These are phyloP conservation scores for Netelia inedita DNA, from an alignment of 2,888 invertebrate genomes.

Conservation along the genomic window DNA sequence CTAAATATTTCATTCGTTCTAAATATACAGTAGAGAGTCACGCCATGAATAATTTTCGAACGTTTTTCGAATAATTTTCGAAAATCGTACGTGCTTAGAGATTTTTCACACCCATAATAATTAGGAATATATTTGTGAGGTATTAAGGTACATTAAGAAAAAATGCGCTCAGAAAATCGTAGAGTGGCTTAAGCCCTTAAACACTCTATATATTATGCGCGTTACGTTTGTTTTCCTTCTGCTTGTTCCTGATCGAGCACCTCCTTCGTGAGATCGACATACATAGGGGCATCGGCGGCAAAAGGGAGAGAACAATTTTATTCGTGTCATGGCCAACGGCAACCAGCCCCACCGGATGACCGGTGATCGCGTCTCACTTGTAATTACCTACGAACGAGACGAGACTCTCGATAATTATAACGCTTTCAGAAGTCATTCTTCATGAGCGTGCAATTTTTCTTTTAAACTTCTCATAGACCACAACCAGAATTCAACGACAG, in stretches of 20 bases:
- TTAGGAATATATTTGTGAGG: too few species aligned
- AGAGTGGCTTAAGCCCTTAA: not conserved
- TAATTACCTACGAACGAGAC: conserved; percentile 58
- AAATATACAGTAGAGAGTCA: too few species aligned
- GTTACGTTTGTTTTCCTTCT: conserved; percentile 31
- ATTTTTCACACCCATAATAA: too few species aligned
- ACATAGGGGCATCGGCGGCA: conserved; percentile 14
- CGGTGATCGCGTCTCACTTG: conserved; percentile 54
- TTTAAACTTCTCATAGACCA: not conserved
- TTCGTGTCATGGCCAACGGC: conserved; percentile 66
- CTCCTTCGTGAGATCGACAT: conserved; percentile 47
- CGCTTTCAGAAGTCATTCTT: conserved; percentile 12
- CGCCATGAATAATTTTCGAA: too few species aligned
- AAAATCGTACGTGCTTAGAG: too few species aligned
- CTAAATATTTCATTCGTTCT: too few species aligned
- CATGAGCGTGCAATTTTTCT: conserved; percentile 12
- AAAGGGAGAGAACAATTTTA: conserved; percentile 48
- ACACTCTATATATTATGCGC: not conserved
- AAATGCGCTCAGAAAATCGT: too few species aligned
- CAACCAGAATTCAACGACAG: not conserved
- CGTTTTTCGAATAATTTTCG: too few species aligned
- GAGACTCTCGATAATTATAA: conserved; percentile 62
- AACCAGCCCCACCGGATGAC: conserved; percentile 55
- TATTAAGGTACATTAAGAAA: too few species aligned
- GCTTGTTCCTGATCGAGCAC: conserved; percentile 56